Evolutionary conservation across 1,140 invertebrate genomes (phyloP).

Genomic region (Drosophila bocqueti): DNA sequence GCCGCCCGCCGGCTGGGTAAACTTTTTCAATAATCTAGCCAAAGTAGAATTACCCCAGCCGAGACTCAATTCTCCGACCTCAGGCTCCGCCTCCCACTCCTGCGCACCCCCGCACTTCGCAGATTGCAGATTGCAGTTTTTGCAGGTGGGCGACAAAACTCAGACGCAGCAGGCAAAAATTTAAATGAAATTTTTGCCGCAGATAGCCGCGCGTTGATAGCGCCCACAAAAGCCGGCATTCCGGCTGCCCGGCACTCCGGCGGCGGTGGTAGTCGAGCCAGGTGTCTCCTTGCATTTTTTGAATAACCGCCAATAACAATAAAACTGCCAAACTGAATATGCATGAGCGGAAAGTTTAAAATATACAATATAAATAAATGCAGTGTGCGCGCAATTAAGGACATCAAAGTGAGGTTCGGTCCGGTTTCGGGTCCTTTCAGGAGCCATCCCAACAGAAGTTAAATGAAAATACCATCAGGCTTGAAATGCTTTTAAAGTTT

Average conservation of each 20-base stretch:
- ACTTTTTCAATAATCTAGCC: constrained; percentile 78
- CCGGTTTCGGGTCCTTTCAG: constrained; percentile 18
- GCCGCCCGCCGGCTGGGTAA: constrained; percentile 43
- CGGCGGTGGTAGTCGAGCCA: constrained; percentile 17
- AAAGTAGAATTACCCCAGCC: constrained; percentile 58
- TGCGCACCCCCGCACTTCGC: neutral
- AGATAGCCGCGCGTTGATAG: constrained; percentile 61
- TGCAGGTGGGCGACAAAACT: constrained; percentile 60
- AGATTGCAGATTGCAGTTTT: constrained; percentile 49
- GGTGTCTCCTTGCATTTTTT: constrained; percentile 59
- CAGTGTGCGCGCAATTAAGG: constrained; percentile 78
- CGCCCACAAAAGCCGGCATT: constrained; percentile 38
- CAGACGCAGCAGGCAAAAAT: constrained; percentile 65
- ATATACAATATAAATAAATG: constrained; percentile 80
- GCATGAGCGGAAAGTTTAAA: constrained; percentile 75
- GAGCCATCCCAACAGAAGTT: neutral
- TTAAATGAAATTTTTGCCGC: constrained; percentile 73
- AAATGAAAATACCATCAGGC: neutral
- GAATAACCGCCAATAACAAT: constrained; percentile 78
- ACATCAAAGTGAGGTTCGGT: constrained; percentile 52
- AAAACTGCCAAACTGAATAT: constrained; percentile 79
- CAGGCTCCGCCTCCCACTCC: constrained; percentile 6
- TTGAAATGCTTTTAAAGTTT: constrained; percentile 4
- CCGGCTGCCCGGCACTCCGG: constrained; percentile 10
- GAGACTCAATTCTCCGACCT: constrained; percentile 51